Conservation (phyloP, 1,140 invertebrate species). For the Drosophila lowei region DNA sequence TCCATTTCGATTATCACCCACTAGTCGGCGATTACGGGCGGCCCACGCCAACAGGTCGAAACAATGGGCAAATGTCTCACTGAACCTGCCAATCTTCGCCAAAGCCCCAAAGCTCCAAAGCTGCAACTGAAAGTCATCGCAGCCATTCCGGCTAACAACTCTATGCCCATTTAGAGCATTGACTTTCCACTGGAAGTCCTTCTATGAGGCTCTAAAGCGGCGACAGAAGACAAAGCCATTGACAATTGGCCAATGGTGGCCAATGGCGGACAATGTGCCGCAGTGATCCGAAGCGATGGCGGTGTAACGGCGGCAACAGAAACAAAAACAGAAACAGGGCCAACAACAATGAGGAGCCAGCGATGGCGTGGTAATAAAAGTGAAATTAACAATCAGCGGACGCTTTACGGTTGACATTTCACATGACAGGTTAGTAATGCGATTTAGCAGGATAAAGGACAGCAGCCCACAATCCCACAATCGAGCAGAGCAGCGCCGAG, state of each 20-base stretch:
- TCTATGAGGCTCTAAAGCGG: slow-evolving; percentile 27
- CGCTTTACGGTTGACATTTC: slow-evolving; percentile 83
- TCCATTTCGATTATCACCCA: slow-evolving; percentile 32
- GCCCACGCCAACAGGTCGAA: slow-evolving; percentile 14
- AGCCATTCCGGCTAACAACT: slow-evolving; percentile 22
- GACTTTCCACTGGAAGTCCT: slow-evolving; percentile 32
- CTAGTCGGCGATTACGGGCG: slow-evolving; percentile 6
- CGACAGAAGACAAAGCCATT: slow-evolving; percentile 55
- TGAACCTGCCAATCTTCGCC: slow-evolving; percentile 28
- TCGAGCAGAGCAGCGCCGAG: slow-evolving; percentile 4
- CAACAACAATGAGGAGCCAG: slow-evolving; percentile 11
- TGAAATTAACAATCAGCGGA: slow-evolving; percentile 83
- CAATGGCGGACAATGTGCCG: slow-evolving; percentile 49
- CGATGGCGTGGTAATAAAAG: slow-evolving; percentile 68
- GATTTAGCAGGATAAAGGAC: slow-evolving; percentile 83
- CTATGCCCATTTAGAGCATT: slow-evolving; percentile 53
- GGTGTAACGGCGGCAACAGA: slow-evolving; percentile 14
- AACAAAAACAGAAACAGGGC: slow-evolving; percentile 11
- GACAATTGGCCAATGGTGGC: slow-evolving; percentile 44
- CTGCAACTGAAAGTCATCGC: slow-evolving; percentile 39
- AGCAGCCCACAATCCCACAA: slow-evolving; percentile 16
- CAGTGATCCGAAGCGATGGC: slow-evolving; percentile 31
- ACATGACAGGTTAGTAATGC: slow-evolving; percentile 83
- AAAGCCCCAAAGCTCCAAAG: slow-evolving; percentile 21
- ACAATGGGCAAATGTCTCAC: slow-evolving; percentile 35